Evolutionary conservation across 1,140 invertebrate genomes (phyloP), one percentile per base, ranked within the genome.

Genomic region (Magallana angulata): DNA sequence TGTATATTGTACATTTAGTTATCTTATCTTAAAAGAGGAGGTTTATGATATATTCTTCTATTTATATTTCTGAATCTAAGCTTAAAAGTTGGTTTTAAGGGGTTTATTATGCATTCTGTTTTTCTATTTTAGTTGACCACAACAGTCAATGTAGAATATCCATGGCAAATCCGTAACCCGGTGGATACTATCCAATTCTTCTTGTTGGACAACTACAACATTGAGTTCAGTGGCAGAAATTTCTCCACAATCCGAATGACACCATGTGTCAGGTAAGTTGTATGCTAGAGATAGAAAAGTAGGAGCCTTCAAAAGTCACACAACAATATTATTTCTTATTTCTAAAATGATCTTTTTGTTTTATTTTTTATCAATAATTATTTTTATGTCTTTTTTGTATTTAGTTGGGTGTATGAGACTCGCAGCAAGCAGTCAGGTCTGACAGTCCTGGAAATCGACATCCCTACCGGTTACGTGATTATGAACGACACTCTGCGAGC

Each of bases 381-480:
- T 48, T 48, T 48, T 48, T 48, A 4, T 57, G 4, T 82, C 56
- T 82, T 16, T 57, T 18, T 36, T 62, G 85, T 88, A n/a, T 90
- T 9, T 81, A 93, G 93, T 64, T 95, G 94, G 94, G 71, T 90
- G 14, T 91, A 91, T 83, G 91, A 90, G 30, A 85, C 91, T 1
- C 90, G 87, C 60, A 92, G 91, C 85, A 57, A 88, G 58, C 89
- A 91, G 18, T 91, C 91, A n/a, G 98, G 98, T 48, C 96, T 99
- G 96, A 97, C 98, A 8, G 98, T 99, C 56, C 94, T 99, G 83
- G 98, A 99, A 95, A 96, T 99, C 56, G 96, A 97, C 14, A 97
- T 99, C 91, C 98, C 98, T 1, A 98, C 98, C 0, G 98, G 98
- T 6, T 99, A 99, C 94, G 97, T 98, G 91, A 96, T 99, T 58